Conservation (phyloP, 2,888 invertebrate species). For the Diaperis boleti region DNA sequence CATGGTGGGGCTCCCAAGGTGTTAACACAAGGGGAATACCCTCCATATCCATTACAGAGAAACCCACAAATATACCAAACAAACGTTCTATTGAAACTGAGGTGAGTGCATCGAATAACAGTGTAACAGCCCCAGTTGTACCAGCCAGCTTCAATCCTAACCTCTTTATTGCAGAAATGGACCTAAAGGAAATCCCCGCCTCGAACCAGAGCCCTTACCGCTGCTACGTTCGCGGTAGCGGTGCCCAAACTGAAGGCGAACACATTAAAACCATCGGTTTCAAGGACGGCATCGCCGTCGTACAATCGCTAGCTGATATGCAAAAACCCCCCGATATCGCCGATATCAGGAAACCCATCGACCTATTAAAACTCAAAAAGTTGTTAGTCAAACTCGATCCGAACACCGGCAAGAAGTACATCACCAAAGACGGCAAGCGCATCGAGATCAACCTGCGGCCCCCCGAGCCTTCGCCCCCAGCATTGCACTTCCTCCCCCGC, state of each 20-base stretch:
- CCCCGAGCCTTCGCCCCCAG: neutral
- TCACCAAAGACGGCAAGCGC: constrained; percentile 29
- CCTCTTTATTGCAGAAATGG: constrained; percentile 23
- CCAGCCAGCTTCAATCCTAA: no score
- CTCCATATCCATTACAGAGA: no score
- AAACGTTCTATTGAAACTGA: no score
- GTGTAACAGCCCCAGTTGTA: no score
- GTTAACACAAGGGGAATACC: no score
- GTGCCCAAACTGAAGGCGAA: constrained; percentile 5
- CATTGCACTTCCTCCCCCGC: neutral
- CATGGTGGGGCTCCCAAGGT: no score
- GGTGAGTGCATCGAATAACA: no score
- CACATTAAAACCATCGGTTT: constrained; percentile 27
- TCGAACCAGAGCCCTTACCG: constrained; percentile 5
- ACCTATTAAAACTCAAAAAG: constrained; percentile 18
- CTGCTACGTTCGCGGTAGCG: constrained; percentile 19
- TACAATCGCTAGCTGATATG: constrained; percentile 9
- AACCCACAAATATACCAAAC: no score
- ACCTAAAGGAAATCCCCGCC: constrained; percentile 13
- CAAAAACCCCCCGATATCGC: constrained; percentile 6
- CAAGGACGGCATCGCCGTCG: constrained; percentile 29
- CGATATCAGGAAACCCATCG: constrained; percentile 9
- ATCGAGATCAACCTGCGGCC: constrained; percentile 17
- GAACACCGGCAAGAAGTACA: constrained; percentile 33
- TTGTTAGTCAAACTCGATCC: constrained; percentile 34